Evolutionary conservation across 2,797 vertebrate genomes (phyloP).

Genomic region (Gallinago nigripennis): DNA sequence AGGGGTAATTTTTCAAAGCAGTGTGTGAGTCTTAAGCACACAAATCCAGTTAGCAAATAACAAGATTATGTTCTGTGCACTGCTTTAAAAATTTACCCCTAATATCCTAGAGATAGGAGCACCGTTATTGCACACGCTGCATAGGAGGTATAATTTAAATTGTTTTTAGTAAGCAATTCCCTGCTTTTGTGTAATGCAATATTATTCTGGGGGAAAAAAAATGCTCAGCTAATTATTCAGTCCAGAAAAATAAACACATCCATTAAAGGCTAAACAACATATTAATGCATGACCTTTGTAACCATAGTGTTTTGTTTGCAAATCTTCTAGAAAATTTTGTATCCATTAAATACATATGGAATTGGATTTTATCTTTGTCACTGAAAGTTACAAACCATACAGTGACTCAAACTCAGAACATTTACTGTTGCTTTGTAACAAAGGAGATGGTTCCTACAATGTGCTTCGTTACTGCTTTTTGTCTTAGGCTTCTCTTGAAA

Average conservation of each 20-base stretch:
- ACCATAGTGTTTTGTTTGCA: conserved; percentile 34
- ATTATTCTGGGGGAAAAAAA: neutral
- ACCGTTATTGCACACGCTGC: neutral
- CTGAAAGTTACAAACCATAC: conserved; percentile 44
- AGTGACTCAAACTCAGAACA: neutral
- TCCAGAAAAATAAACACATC: conserved; percentile 60
- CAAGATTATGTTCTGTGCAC: conserved; percentile 57
- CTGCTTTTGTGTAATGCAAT: conserved; percentile 11
- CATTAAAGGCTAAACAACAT: conserved; percentile 36
- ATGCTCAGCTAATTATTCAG: conserved; percentile 36
- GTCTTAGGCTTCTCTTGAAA: conserved; percentile 28
- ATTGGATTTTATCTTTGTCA: conserved; percentile 41
- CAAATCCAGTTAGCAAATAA: conserved; percentile 57
- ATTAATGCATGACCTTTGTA: conserved; percentile 48
- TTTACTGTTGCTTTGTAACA: neutral
- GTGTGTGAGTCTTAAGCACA: conserved; percentile 31
- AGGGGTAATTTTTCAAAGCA: conserved; percentile 49
- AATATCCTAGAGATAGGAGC: neutral
- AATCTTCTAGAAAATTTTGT: conserved; percentile 57
- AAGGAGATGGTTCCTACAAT: neutral
- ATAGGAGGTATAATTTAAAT: neutral
- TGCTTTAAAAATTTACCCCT: conserved; percentile 46
- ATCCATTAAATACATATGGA: conserved; percentile 46
- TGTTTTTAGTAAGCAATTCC: conserved; percentile 27
- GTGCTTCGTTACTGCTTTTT: conserved; percentile 37